Percentiles rank a stretch among this genome's conserved stretches.
Evolutionary conservation across 2,888 invertebrate species (phyloP).

Genomic region (Sesia bembeciformis): DNA sequence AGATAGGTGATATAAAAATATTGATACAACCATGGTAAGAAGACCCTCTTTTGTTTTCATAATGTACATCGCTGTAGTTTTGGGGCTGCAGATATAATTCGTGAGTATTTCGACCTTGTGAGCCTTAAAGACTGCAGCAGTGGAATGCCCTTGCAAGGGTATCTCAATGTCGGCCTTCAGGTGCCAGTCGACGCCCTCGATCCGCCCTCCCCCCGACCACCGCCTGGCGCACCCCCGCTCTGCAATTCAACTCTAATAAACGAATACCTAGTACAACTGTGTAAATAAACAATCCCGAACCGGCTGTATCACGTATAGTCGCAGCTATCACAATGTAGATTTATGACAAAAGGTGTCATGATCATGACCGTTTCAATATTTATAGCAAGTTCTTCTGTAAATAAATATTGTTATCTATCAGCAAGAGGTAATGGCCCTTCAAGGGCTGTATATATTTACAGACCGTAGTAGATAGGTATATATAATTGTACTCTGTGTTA

Average conservation of each 20-base stretch:
- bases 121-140: conserved; percentile 55
- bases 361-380: not conserved
- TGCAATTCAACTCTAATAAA: conserved; percentile 10
- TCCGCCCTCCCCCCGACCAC: conserved; percentile 41
- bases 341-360: not conserved
- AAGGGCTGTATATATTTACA: not conserved
- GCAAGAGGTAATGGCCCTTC: not conserved
- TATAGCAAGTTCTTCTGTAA: not conserved
- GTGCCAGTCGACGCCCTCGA: conserved; percentile 64
- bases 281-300: conserved; percentile 38
- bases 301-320: not conserved
- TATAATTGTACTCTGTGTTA: too few species aligned
- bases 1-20: too few species aligned
- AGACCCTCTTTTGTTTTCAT: too few species aligned
- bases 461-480: not conserved
- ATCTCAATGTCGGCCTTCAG: conserved; percentile 62
- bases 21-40: too few species aligned
- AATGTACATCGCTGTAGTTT: not conserved
- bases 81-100: not conserved
- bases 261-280: conserved; percentile 23
- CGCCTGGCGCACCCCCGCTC: conserved; percentile 22
- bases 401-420: not conserved
- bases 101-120: conserved; percentile 4
- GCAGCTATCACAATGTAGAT: not conserved
- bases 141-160: conserved; percentile 67